These are phyloP conservation scores for Petrolisthes cinctipes DNA, from an alignment of 2,888 invertebrate species.

Conservation along the genomic window DNA sequence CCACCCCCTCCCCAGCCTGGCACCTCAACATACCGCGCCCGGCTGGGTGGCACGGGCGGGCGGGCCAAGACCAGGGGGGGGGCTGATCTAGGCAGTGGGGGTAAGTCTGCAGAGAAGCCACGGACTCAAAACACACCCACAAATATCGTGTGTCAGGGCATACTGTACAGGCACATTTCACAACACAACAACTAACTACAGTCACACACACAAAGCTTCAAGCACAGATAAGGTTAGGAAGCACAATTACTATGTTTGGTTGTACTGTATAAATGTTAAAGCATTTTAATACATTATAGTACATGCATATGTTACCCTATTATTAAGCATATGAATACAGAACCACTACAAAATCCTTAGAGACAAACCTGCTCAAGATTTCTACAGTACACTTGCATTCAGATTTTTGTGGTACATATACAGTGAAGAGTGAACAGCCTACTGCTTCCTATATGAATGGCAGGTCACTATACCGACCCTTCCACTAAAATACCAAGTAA, in stretches of 20 bases:
- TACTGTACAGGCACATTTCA: conserved; percentile 41
- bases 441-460: no score
- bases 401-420: no score
- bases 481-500: no score
- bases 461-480: no score
- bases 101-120: conserved; percentile 61
- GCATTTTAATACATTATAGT: background rate
- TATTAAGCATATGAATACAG: no score
- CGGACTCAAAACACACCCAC: conserved; percentile 40
- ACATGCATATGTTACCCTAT: background rate
- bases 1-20: conserved; percentile 48
- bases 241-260: background rate
- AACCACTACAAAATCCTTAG: no score
- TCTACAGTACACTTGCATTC: no score
- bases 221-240: background rate
- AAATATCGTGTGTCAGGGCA: conserved; percentile 1
- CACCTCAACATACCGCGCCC: conserved; percentile 44
- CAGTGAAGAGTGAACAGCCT: no score
- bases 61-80: conserved; percentile 54
- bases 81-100: conserved; percentile 61
- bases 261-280: background rate
- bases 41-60: conserved; percentile 55
- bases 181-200: conserved; percentile 1
- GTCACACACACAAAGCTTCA: conserved; percentile 9
- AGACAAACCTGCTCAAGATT: no score